Conservation (phyloP, 1,140 invertebrate genomes). For the Euglossa dilemma region DNA sequence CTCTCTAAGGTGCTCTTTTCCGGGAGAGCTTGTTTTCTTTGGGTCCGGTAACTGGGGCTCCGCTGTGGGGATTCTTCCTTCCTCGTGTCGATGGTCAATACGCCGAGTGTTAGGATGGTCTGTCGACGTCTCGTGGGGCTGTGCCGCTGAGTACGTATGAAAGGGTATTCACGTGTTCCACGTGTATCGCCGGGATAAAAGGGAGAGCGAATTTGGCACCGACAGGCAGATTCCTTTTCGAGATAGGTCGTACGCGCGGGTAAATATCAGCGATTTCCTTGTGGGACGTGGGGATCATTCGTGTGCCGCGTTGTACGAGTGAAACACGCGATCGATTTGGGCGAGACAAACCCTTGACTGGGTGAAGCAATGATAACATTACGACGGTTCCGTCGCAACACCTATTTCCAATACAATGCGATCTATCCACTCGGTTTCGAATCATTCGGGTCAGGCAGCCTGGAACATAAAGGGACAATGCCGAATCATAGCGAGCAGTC, state of each 20-base stretch:
- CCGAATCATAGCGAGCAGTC: neutral
- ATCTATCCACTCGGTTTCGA: neutral
- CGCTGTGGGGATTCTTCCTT: too few species aligned
- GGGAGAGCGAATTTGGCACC: neutral
- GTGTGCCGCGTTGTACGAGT: neutral
- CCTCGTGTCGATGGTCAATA: too few species aligned
- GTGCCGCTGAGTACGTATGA: neutral
- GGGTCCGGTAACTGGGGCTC: too few species aligned
- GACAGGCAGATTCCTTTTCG: too few species aligned
- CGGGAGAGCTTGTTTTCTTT: too few species aligned
- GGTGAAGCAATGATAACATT: neutral
- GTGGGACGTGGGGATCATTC: neutral
- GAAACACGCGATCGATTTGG: neutral
- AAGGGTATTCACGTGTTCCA: too few species aligned
- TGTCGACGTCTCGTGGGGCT: neutral
- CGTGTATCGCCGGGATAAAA: too few species aligned
- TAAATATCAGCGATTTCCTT: too few species aligned
- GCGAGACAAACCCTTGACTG: neutral
- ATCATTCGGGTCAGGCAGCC: too few species aligned
- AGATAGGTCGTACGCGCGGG: too few species aligned
- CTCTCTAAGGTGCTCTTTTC: too few species aligned
- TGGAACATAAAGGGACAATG: neutral
- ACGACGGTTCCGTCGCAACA: neutral
- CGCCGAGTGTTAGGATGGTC: too few species aligned
- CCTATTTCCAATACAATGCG: neutral